Conservation (phyloP, 2,888 invertebrate species). For the Deroplatys truncata region DNA sequence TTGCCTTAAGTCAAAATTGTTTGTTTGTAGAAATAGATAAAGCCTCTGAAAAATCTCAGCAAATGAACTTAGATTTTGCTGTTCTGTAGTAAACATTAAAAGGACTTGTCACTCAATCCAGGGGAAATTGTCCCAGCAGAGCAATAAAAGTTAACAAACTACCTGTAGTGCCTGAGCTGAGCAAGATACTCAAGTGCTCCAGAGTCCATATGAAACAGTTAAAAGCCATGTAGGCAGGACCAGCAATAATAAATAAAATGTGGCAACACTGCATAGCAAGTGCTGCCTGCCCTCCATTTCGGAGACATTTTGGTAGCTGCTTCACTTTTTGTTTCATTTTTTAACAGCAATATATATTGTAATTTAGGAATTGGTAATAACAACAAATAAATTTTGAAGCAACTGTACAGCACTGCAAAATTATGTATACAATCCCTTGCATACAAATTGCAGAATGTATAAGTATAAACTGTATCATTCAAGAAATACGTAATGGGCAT, state of each 20-base stretch:
- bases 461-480: slow-evolving; percentile 11
- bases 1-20: slow-evolving; percentile 31
- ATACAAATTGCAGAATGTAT: slow-evolving; percentile 15
- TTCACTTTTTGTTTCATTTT: slow-evolving; percentile 7
- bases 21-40: slow-evolving; percentile 28
- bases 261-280: not conserved
- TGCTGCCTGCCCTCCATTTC: slow-evolving; percentile 6
- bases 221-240: not conserved
- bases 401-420: slow-evolving; percentile 18
- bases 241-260: not conserved
- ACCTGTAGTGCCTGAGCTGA: slow-evolving; percentile 32
- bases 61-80: slow-evolving; percentile 22
- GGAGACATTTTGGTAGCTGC: slow-evolving; percentile 14
- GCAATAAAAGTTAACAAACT: slow-evolving; percentile 25
- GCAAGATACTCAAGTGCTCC: not conserved
- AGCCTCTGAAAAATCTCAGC: slow-evolving; percentile 20
- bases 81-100: slow-evolving; percentile 23
- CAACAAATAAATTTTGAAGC: slow-evolving; percentile 8
- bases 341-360: slow-evolving; percentile 2
- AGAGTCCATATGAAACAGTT: not conserved
- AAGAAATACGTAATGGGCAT: slow-evolving; percentile 22
- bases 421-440: slow-evolving; percentile 2
- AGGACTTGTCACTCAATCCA: slow-evolving; percentile 9
- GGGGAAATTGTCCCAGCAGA: slow-evolving; percentile 22
- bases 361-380: slow-evolving; percentile 6